Conservation (phyloP, 2,888 invertebrate species). For the Chrysolina haemoptera region DNA sequence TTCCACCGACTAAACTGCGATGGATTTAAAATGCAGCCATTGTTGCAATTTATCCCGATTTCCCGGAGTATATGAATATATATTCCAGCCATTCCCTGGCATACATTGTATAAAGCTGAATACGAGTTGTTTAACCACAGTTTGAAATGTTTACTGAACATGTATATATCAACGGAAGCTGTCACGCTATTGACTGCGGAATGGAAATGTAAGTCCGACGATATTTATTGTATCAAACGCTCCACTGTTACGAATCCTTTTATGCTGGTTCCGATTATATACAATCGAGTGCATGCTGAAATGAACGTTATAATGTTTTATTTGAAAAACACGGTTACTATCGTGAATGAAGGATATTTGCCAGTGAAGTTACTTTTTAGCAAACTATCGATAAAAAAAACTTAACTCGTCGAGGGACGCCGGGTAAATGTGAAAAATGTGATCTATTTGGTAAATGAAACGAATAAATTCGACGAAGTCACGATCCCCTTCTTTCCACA, state of each 20-base stretch:
- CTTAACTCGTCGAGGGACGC: too few species aligned
- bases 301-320: neutral
- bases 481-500: too few species aligned
- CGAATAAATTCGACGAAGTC: too few species aligned
- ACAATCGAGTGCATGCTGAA: neutral
- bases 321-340: neutral
- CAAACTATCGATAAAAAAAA: too few species aligned
- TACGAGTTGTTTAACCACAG: slow-evolving; percentile 29
- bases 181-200: slow-evolving; percentile 55
- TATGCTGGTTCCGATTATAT: neutral
- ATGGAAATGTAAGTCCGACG: slow-evolving; percentile 50
- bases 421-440: too few species aligned
- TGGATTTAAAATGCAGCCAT: neutral
- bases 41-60: slow-evolving; percentile 1
- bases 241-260: neutral
- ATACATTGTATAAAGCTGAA: slow-evolving; percentile 37
- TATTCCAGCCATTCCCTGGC: slow-evolving; percentile 23
- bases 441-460: too few species aligned
- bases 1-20: neutral
- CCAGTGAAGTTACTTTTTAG: too few species aligned
- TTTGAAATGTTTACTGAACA: slow-evolving; percentile 14
- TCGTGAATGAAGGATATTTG: too few species aligned
- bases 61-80: neutral
- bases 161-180: slow-evolving; percentile 56
- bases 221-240: slow-evolving; percentile 39